phyloP scores from a whole-genome alignment of 2,888 invertebrate genomes.

The Terebella lapidaria region DNA sequence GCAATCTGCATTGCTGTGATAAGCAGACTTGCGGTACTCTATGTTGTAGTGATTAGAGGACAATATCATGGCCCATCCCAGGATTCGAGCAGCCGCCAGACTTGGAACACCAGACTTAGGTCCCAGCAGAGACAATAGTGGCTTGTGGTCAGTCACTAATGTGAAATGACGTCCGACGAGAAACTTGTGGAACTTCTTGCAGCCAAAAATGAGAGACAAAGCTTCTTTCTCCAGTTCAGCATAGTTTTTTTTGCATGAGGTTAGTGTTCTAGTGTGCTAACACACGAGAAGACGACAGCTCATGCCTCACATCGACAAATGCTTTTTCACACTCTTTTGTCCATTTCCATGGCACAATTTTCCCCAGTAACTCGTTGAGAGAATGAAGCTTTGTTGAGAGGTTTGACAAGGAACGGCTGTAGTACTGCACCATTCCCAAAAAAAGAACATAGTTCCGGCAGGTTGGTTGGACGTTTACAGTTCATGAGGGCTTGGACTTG shows the following conservation, averaged over 20 bases:
- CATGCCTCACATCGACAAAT: not conserved
- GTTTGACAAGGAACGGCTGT: too few relatives aligned
- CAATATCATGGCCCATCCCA: not conserved
- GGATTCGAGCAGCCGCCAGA: conserved; percentile 32
- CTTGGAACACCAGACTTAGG: conserved; percentile 33
- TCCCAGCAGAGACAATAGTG: conserved; percentile 47
- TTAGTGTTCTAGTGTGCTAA: conserved; percentile 48
- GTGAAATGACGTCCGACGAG: conserved; percentile 50
- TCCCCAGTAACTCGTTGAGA: not conserved
- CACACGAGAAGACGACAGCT: not conserved
- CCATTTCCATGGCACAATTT: not conserved
- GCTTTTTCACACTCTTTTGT: not conserved
- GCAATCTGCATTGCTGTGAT: not conserved
- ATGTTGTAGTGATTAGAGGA: not conserved
- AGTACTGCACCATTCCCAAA: not conserved
- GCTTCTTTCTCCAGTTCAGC: conserved; percentile 49
- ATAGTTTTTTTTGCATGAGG: conserved; percentile 46
- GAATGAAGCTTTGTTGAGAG: not conserved
- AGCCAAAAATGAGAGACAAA: conserved; percentile 46
- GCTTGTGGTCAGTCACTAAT: conserved; percentile 50
- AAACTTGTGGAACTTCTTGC: conserved; percentile 50
- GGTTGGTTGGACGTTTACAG: not conserved
- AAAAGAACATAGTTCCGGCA: not conserved
- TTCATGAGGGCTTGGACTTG: not conserved
- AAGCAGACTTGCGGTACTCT: not conserved